Base-by-base conservation (phyloP, 2,797 vertebrate genomes). In the Fistularia commersonii region DNA sequence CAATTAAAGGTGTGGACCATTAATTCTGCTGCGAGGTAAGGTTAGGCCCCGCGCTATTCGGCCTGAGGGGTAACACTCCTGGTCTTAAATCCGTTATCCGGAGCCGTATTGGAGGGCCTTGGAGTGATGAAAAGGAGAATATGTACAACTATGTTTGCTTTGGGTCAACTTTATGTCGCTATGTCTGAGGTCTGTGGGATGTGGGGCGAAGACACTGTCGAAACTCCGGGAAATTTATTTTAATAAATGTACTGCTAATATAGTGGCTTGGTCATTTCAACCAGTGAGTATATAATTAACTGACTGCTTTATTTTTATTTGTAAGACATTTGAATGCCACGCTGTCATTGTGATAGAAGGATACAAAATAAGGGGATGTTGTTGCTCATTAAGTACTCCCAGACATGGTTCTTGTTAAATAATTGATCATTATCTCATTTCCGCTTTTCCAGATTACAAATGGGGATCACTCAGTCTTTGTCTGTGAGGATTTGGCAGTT, bases 1-100 rank as follows among this genome's bases (percentile, higher is more conserved):
- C 86, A 91, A 91, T 90, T 90, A 89, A 87, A 90, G 89, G 89
- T 82, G 87, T 87, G 88, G 86, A 81, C 87, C 86, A 90, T 90
- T 91, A 89, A 86, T 90, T 88, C 76, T 73, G 74, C 77, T 79
- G 81, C 76, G 87, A 70, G 79, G 81, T 23, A 86, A 79, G 78
- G 78, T 85, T 85, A 83, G 72, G 71, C 78, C 73, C 72, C 71
- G 65, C 80, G 77, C 84, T 85, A 87, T 82, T 78, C 83, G 83
- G 87, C 79, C 74, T 34, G 69, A 58, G 73, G 68, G 78, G 80
- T 80, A 77, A 55, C 80, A 69, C 70, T 42, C n/a, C 52, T 51
- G 47, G 77, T 78, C 85, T 81, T 79, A 66, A 72, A 82, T 82
- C 72, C 80, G 79, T 84, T 79, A 74, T 72, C 67, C 60, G 23